Percentiles rank a stretch among this genome's conserved stretches.
Evolutionary conservation across 2,797 vertebrate species (phyloP).

Genomic region (Myotis pilosus): DNA sequence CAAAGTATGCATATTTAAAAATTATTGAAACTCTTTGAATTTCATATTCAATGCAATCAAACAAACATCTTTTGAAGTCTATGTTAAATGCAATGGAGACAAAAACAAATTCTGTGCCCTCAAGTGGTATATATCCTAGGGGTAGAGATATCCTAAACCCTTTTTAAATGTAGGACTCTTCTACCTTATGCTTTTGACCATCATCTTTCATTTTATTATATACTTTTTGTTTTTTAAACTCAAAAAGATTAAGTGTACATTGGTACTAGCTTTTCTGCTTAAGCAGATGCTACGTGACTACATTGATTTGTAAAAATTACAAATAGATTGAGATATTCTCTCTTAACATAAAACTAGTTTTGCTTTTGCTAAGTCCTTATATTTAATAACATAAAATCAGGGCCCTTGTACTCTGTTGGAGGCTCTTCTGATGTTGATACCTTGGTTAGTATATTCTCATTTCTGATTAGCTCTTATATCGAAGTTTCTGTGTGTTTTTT

Average conservation of each 20-base stretch:
- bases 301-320: neutral
- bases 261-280: neutral
- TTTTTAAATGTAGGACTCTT: neutral
- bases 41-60: neutral
- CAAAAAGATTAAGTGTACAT: neutral
- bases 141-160: neutral
- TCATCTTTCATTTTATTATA: neutral
- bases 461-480: neutral
- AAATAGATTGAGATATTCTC: neutral
- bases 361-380: neutral
- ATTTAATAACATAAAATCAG: constrained; percentile 1
- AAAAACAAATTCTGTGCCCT: neutral
- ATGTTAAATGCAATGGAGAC: neutral
- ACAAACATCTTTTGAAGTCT: neutral
- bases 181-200: neutral
- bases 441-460: neutral
- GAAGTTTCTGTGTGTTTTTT: neutral
- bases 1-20: neutral
- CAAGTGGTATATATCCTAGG: neutral
- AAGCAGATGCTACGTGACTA: neutral
- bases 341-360: neutral
- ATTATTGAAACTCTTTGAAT: constrained; percentile 27
- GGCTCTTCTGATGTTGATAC: neutral
- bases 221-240: neutral
- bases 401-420: neutral